Evolutionary conservation across 1,140 invertebrate genomes (phyloP).

Genomic region (Gonioctena quinquepunctata): DNA sequence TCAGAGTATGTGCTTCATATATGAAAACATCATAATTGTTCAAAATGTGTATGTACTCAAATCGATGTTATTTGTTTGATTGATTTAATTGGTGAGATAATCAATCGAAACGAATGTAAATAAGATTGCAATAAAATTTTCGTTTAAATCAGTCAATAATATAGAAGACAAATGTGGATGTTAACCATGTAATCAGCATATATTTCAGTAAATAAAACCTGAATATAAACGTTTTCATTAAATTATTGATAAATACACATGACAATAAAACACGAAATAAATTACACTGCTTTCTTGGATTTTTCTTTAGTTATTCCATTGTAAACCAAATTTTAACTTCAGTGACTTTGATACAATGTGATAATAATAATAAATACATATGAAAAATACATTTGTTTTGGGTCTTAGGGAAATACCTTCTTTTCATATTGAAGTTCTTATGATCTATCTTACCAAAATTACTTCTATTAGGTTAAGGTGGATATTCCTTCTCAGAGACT

Average conservation of each 20-base stretch:
- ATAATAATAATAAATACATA: constrained; percentile 25
- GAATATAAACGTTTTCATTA: constrained; percentile 27
- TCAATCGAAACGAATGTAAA: constrained; percentile 28
- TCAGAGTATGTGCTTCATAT: background rate
- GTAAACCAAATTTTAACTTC: constrained; percentile 12
- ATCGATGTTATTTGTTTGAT: constrained; percentile 12
- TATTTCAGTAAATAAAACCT: constrained; percentile 34
- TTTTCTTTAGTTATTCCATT: background rate
- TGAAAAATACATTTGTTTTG: background rate
- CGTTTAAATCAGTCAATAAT: constrained; percentile 37
- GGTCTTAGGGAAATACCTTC: background rate
- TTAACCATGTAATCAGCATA: constrained; percentile 31
- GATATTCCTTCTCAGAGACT: no score
- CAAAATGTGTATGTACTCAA: background rate
- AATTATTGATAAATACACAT: constrained; percentile 16
- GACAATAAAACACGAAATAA: constrained; percentile 15
- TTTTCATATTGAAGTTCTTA: no score
- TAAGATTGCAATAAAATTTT: constrained; percentile 35
- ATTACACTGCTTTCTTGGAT: background rate
- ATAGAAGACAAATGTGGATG: constrained; percentile 30
- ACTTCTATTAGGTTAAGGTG: no score
- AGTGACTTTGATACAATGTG: constrained; percentile 32
- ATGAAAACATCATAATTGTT: background rate
- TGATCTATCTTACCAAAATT: no score
- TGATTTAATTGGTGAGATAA: background rate